Base-by-base conservation (phyloP, 1,140 invertebrate species). In the Plectus sambesii region DNA sequence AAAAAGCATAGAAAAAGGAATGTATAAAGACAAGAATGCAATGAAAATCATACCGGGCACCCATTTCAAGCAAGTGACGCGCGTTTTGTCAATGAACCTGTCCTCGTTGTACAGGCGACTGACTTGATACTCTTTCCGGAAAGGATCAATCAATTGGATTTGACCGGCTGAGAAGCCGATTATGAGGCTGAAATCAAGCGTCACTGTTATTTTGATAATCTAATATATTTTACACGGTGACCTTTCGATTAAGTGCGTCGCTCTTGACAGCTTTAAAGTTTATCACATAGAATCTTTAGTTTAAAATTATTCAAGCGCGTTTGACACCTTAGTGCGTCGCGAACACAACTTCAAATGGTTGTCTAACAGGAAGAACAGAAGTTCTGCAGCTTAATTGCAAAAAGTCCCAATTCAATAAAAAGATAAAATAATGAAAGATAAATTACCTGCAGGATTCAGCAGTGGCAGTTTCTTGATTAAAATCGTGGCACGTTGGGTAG, bases 61-160 rank as follows among this genome's bases (percentile, higher is more conserved):
- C 92, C 92, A 98, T 66, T 84, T 82, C 63, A 98, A 82, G 72
- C 92, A 97, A n/a, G 93, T 98, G 55, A 97, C 92, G 74, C 87
- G 84, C 45, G 83, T 89, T 75, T 96, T 97, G 70, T 99, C 93
- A 69, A 98, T 93, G 62, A 92, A 73, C 71, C 89, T 82, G 85
- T 98, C 93, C 79, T 96, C 90, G 79, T 98, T 98, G 74, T 85
- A 98, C 46, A 97, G 78, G 80, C 87, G 45, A 42, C 29, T 35
- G 89, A 75, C 82, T 85, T 62, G 86, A 73, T 77, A 47, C 8
- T 97, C 90, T 69, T 93, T 90, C 62, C 85, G 87, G 59, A 92
- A 83, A 47, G 89, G 87, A 75, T 98, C 90, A 68, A 97, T 87
- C 48, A 98, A 74, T 72, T 97, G 90, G 68, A 97, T 88, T 75